Base-by-base conservation (phyloP, 2,797 vertebrate genomes). In the Threskiornis aethiopicus region DNA sequence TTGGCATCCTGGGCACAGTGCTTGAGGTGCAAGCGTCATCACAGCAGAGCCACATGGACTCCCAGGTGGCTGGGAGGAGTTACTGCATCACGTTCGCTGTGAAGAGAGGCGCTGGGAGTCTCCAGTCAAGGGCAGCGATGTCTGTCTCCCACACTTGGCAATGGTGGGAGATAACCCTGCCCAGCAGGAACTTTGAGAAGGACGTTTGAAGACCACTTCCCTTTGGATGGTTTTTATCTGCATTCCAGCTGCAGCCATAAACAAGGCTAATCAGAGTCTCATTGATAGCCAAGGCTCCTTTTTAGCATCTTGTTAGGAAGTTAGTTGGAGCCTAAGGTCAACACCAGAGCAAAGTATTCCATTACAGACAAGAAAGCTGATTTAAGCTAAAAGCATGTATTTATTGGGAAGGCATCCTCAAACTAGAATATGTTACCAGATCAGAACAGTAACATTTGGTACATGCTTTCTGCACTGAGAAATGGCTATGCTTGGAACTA, bases 81-180 rank as follows among this genome's bases (percentile, higher is more conserved):
- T 17, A 9, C 3, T 26, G 4, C 19, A 1, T 12, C 44, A 3
- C 0, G 0, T 28, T 39, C 9, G 1, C 3, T 44, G 39, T 39
- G 55, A 51, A 44, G 51, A 65, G 70, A 64, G 44, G 41, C 54
- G 18, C 16, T 24, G 64, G 33, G 58, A 54, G 29, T 28, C 71
- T 35, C 58, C 46, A 69, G n/a, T 4, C 73, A 69, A 82, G 84
- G 89, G 15, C 66, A 65, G 14, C 0, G 0, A 14, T 0, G 0
- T 37, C 58, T 65, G 44, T 37, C 44, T 77, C 73, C 73, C 24
- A 13, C 24, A 1, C n/a, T 47, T 28, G 8, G 52, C 35, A 70
- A 4, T 21, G 49, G n/a, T 62, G 62, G 77, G 73, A 94, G 83
- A 90, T 66, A 84, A 76, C 20, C 28, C 52, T 84, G 80, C 12